Evolutionary conservation across 92 coral and sea anemone genomes (phyloP).

Genomic region (Zoanthus solanderi): DNA sequence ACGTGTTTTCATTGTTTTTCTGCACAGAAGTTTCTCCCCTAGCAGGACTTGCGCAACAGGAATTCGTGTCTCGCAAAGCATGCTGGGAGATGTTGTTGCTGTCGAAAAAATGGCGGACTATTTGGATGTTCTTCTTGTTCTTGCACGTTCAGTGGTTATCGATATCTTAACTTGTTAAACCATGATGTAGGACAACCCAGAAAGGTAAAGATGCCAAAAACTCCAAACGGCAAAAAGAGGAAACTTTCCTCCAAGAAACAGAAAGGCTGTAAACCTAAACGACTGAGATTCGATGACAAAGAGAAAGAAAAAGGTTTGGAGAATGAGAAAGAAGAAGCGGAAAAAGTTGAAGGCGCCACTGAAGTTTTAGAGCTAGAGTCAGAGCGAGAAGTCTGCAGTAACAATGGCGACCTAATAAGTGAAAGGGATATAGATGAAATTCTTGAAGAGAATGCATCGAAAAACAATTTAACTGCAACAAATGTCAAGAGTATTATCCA

Average conservation of each 20-base stretch:
- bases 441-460: constrained; percentile 88
- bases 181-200: neutral
- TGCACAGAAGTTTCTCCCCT: no score
- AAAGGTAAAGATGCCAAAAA: constrained; percentile 79
- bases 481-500: constrained; percentile 93
- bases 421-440: constrained; percentile 73
- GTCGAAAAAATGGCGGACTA: constrained; percentile 80
- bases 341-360: neutral
- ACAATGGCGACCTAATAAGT: constrained; percentile 20
- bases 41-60: neutral
- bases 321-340: constrained; percentile 36
- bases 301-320: constrained; percentile 24
- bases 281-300: constrained; percentile 62
- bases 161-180: neutral
- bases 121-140: neutral
- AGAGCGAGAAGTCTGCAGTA: constrained; percentile 41
- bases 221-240: constrained; percentile 78
- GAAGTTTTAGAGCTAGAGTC: constrained; percentile 34
- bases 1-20: no score
- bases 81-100: constrained; percentile 75
- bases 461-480: constrained; percentile 80
- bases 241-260: constrained; percentile 61
- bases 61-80: constrained; percentile 39
- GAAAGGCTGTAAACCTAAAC: constrained; percentile 55
- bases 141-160: neutral